phyloP scores from a whole-genome alignment of 2,797 vertebrate species.

The Chelidonichthys spinosus region DNA sequence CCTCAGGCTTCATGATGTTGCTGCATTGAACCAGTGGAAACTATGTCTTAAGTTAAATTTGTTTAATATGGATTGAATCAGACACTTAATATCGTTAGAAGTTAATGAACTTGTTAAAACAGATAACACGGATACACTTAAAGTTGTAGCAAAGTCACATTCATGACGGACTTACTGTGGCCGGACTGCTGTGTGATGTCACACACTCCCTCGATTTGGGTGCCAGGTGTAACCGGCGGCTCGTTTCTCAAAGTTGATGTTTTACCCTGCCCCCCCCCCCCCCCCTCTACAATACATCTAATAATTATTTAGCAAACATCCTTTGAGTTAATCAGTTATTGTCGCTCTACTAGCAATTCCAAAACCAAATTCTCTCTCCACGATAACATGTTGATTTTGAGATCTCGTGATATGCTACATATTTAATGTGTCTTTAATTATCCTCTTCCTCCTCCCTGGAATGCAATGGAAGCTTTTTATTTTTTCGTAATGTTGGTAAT shows the following conservation, averaged over 20 bases:
- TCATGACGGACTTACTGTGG: background rate
- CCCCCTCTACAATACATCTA: conserved; percentile 1
- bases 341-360: background rate
- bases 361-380: background rate
- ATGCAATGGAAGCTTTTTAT: too few relatives aligned
- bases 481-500: background rate
- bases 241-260: conserved; percentile 68
- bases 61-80: background rate
- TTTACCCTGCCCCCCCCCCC: conserved; percentile 37
- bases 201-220: conserved; percentile 13
- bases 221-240: conserved; percentile 61
- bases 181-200: conserved; percentile 26
- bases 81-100: background rate
- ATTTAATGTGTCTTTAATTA: background rate
- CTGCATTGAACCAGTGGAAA: background rate
- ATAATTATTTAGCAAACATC: conserved; percentile 27
- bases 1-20: background rate
- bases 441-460: too few relatives aligned
- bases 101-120: background rate
- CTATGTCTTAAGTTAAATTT: background rate
- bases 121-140: background rate
- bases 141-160: background rate
- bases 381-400: background rate
- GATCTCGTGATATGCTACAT: background rate
- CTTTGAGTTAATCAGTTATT: conserved; percentile 40